These are phyloP conservation scores for Epinotia nisella DNA, from an alignment of 2,888 invertebrate species.

Conservation along the genomic window DNA sequence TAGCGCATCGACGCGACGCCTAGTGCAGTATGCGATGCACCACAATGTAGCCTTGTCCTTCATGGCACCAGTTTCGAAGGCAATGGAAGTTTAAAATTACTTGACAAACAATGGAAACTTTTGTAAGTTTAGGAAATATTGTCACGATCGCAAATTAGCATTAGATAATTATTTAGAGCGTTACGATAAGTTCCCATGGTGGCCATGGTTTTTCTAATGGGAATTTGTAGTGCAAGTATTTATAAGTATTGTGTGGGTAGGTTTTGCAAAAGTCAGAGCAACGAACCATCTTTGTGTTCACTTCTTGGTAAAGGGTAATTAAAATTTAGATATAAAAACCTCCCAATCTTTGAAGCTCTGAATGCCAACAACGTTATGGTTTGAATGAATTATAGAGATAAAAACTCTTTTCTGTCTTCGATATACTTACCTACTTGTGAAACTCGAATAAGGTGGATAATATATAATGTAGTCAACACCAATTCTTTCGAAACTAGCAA, in stretches of 20 bases:
- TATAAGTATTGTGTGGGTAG: too few species aligned
- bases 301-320: too few species aligned
- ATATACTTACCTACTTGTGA: not conserved
- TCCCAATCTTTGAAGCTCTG: too few species aligned
- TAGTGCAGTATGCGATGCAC: constrained; percentile 38
- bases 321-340: too few species aligned
- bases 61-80: constrained; percentile 5
- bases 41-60: constrained; percentile 25
- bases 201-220: not conserved
- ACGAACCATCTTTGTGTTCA: too few species aligned
- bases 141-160: not conserved
- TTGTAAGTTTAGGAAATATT: constrained; percentile 10
- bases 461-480: not conserved
- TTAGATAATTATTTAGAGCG: not conserved
- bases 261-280: too few species aligned
- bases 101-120: constrained; percentile 11
- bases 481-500: constrained; percentile 5
- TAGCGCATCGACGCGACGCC: constrained; percentile 23
- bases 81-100: constrained; percentile 28
- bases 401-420: too few species aligned
- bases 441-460: not conserved
- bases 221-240: not conserved
- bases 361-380: too few species aligned
- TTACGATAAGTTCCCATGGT: not conserved
- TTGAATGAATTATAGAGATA: too few species aligned